phyloP scores from a whole-genome alignment of 2,113 vertebrate genomes.

The Callithrix jacchus region DNA sequence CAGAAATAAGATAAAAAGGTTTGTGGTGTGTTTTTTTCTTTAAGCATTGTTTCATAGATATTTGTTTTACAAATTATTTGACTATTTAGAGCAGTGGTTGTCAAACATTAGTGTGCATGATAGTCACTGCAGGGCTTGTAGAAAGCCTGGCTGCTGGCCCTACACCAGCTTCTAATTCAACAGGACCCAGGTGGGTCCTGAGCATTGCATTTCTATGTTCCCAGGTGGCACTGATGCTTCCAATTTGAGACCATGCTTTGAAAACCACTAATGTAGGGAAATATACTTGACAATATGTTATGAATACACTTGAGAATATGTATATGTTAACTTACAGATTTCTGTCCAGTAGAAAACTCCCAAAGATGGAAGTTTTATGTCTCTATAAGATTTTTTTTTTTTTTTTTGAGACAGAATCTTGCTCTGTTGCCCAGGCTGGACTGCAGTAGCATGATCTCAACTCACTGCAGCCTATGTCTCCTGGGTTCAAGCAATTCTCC shows the following conservation, averaged over 20 bases:
- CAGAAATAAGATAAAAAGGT: background rate
- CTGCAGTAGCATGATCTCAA: too few species aligned
- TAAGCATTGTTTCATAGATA: background rate
- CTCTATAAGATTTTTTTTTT: too few species aligned
- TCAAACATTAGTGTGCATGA: background rate
- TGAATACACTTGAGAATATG: too few species aligned
- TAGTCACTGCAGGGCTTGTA: background rate
- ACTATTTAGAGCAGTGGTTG: background rate
- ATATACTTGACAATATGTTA: background rate
- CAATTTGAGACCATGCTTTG: background rate
- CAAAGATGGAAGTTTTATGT: background rate
- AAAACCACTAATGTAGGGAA: background rate
- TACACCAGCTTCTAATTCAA: background rate
- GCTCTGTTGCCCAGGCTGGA: too few species aligned
- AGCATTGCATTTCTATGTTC: background rate
- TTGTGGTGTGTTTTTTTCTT: background rate
- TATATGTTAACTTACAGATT: background rate
- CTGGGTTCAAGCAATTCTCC: too few species aligned
- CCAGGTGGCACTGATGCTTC: background rate
- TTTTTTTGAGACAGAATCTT: too few species aligned
- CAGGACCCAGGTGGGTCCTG: background rate
- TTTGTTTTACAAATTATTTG: conserved; percentile 44
- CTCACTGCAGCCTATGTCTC: too few species aligned
- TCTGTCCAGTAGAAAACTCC: background rate
- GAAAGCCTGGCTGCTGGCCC: background rate